Conservation (phyloP, 2,797 vertebrate species). For the Fundulus diaphanus region DNA sequence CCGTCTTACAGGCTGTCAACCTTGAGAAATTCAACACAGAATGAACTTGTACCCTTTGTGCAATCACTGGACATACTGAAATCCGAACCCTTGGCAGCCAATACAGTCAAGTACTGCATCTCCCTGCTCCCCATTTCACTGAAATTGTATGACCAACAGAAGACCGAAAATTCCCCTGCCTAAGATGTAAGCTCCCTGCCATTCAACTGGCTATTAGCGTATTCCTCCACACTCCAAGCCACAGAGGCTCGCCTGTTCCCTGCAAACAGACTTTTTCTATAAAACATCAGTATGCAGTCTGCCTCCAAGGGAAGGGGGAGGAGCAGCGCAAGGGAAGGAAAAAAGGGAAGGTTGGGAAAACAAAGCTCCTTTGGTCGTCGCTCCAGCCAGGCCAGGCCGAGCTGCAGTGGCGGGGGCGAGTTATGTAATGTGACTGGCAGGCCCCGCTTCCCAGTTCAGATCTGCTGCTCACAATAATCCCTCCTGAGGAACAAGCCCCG, state of each 20-base stretch:
- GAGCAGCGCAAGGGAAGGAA: constrained; percentile 68
- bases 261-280: constrained; percentile 84
- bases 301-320: constrained; percentile 66
- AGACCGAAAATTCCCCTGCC: constrained; percentile 68
- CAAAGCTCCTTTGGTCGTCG: constrained; percentile 86
- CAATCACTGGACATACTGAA: constrained; percentile 10
- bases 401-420: constrained; percentile 72
- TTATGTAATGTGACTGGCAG: constrained; percentile 88
- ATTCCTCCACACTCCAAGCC: constrained; percentile 67
- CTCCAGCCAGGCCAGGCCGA: constrained; percentile 77
- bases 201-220: constrained; percentile 77
- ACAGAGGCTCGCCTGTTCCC: constrained; percentile 82
- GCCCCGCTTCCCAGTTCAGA: constrained; percentile 77
- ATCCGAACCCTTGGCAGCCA: constrained; percentile 30
- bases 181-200: constrained; percentile 65
- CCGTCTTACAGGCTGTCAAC: constrained; percentile 29
- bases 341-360: constrained; percentile 77
- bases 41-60: constrained; percentile 27
- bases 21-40: constrained; percentile 29
- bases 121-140: constrained; percentile 32
- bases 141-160: constrained; percentile 55
- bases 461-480: constrained; percentile 79
- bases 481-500: constrained; percentile 73
- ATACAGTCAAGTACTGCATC: constrained; percentile 24
- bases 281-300: constrained; percentile 80